These are phyloP conservation scores for Nemotelus pantherinus DNA, from an alignment of 2,888 invertebrate genomes.

Conservation along the genomic window DNA sequence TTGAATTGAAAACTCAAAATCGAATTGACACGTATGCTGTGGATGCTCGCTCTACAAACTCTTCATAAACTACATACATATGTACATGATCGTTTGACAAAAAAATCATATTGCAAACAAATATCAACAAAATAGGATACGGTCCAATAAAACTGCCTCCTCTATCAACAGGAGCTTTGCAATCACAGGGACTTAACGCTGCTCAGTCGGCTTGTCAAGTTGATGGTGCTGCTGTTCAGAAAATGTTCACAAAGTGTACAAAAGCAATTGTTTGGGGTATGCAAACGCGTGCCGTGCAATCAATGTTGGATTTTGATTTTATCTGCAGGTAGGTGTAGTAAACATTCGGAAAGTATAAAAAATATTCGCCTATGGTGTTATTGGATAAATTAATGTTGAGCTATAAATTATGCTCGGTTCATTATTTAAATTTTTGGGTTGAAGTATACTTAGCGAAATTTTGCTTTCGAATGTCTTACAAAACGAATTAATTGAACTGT, in stretches of 20 bases:
- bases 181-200: conserved; percentile 47
- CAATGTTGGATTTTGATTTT: conserved; percentile 65
- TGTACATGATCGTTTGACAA: background rate
- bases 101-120: conserved; percentile 1
- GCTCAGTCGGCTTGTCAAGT: conserved; percentile 3
- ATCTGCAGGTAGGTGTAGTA: conserved; percentile 61
- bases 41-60: conserved; percentile 4
- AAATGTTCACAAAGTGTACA: conserved; percentile 84
- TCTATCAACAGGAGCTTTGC: conserved; percentile 64
- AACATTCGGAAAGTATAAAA: background rate
- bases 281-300: conserved; percentile 95
- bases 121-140: conserved; percentile 36
- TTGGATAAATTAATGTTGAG: no score
- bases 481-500: no score
- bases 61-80: conserved; percentile 23
- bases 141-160: conserved; percentile 65
- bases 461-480: no score
- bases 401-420: no score
- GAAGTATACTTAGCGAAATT: no score
- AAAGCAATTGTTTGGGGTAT: conserved; percentile 99
- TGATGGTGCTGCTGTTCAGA: conserved; percentile 59
- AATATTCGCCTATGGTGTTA: no score
- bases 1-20: conserved; percentile 21
- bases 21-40: conserved; percentile 35
- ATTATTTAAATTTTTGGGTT: no score